Conservation (phyloP, 2,797 vertebrate species). For the Muscicapa comitata region DNA sequence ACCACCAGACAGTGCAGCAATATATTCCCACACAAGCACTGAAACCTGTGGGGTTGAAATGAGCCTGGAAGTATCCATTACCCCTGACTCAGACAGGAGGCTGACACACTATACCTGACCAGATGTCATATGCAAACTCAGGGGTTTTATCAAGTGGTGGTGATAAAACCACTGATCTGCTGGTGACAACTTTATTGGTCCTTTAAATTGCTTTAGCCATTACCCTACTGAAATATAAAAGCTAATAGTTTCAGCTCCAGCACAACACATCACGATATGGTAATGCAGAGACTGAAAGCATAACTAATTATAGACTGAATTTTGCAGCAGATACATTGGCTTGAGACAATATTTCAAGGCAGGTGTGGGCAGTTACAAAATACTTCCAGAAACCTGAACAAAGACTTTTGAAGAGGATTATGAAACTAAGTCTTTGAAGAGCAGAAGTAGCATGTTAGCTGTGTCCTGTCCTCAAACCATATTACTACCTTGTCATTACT, state of each 20-base stretch:
- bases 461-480: conserved; percentile 3
- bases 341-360: conserved; percentile 16
- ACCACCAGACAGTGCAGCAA: neutral
- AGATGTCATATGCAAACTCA: neutral
- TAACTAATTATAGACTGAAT: conserved; percentile 30
- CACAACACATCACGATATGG: neutral
- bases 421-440: conserved; percentile 40
- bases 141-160: neutral
- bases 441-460: conserved; percentile 27
- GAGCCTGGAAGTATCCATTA: neutral
- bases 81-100: neutral
- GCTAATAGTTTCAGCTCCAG: neutral
- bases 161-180: conserved; percentile 25
- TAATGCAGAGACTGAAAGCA: conserved; percentile 23
- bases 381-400: conserved; percentile 27
- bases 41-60: neutral
- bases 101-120: neutral
- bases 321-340: neutral
- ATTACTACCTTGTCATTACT: conserved; percentile 26
- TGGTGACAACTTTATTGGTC: neutral
- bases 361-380: conserved; percentile 34
- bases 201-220: conserved; percentile 21
- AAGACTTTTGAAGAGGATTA: conserved; percentile 32
- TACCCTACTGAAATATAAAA: conserved; percentile 30
- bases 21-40: neutral